Percentiles rank a stretch among this genome's conserved stretches.
Conservation (phyloP, 92 coral and sea anemone genomes). For the Heliopora coerulea region DNA sequence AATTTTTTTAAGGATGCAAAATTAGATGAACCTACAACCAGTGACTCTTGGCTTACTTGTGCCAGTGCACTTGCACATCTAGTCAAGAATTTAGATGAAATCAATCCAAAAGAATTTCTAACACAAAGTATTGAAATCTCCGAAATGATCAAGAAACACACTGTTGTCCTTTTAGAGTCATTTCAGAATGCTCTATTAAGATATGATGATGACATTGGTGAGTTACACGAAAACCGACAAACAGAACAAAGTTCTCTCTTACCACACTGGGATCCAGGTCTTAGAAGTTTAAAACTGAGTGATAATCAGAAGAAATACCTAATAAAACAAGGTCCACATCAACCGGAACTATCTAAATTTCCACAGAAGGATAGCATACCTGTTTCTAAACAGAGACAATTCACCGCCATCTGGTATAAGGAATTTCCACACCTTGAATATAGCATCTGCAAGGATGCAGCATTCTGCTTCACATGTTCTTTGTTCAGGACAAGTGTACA, state of each 20-base stretch:
- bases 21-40: neutral
- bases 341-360: neutral
- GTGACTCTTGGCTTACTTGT: slow-evolving; percentile 10
- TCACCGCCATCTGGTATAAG: neutral
- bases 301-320: slow-evolving; percentile 13
- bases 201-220: slow-evolving; percentile 13
- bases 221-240: neutral
- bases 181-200: neutral
- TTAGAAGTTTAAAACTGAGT: slow-evolving; percentile 16
- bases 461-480: no score
- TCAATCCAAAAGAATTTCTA: neutral
- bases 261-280: slow-evolving; percentile 8
- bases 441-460: no score
- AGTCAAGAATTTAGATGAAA: slow-evolving; percentile 3
- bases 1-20: no score
- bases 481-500: no score
- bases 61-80: slow-evolving; percentile 16
- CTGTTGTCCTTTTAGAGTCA: neutral
- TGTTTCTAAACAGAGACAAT: neutral
- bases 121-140: slow-evolving; percentile 11
- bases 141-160: neutral
- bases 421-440: no score
- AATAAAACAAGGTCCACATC: slow-evolving; percentile 14
- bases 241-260: no score
- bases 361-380: slow-evolving; percentile 26